Evolutionary conservation across 2,888 invertebrate species (phyloP), one percentile per base, ranked within the genome.

Genomic region (Eudiplozoon nipponicum): DNA sequence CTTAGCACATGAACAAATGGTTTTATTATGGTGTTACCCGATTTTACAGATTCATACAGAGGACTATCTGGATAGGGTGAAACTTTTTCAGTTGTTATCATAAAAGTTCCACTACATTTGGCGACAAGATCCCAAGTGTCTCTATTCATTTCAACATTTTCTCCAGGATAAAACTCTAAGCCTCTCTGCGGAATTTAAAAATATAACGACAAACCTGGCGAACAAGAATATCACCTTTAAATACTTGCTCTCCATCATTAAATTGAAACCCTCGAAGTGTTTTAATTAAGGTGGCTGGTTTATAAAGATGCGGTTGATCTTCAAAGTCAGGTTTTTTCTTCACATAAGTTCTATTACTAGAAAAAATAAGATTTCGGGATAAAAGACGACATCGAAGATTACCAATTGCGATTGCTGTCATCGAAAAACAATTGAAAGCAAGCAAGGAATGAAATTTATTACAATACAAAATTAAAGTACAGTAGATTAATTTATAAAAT

Each of bases 221-320:
- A 17, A 38, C 38, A 17, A 38, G 20, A 33, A 38, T 15, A 22
- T 28, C 29, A 13, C 20, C 28, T 34, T 35, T 38, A 28, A 34
- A 38, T 15, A 38, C 38, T 28, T 38, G 17, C 7, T 38, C 38
- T 13, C 38, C 26, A 15, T 38, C 38, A 17, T 38, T 38, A 4
- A 38, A 15, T 19, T 38, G 38, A 19, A 38, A 34, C 15, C 38
- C 38, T 3, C 20, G 26, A 7, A 28, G 15, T 5, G 28, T 31
- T 31, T 17, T 31, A 13, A 31, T 15, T 15, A 5, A 15, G 11
- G 11, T 31, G 5, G 31, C 13, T 17, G 31, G 31, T 7, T 31
- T 15, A 4, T 15, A 15, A 7, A 5, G 5, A 15, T 31, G 17
- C 5, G 31, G 31, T 13, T 31, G 7, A 31, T 31, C 17, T n/a